These are phyloP conservation scores for Grallaria varia DNA, from an alignment of 2,113 vertebrate genomes.

Conservation along the genomic window DNA sequence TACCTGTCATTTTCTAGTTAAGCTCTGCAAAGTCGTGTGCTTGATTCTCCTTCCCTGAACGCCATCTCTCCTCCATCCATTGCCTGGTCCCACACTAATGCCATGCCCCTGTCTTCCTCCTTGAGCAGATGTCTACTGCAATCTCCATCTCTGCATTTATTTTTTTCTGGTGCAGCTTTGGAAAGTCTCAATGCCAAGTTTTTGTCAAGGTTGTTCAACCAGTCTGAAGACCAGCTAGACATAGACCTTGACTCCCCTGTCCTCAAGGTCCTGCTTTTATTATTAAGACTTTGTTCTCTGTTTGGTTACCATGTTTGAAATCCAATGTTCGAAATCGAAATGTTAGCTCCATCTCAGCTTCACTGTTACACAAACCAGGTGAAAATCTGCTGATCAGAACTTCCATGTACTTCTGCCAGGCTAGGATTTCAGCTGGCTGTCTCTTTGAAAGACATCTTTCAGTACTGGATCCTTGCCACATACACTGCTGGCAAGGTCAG, in stretches of 20 bases:
- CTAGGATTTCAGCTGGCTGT: slow-evolving; percentile 30
- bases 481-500: background rate
- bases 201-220: slow-evolving; percentile 3
- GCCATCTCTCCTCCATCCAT: background rate
- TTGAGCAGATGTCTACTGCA: background rate
- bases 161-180: background rate
- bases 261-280: slow-evolving; percentile 28
- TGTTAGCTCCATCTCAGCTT: background rate
- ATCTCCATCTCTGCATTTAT: background rate
- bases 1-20: background rate
- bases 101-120: background rate
- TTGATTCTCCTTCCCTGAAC: background rate
- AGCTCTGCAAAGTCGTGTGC: background rate
- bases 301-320: slow-evolving; percentile 17
- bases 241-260: background rate
- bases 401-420: background rate
- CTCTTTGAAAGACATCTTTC: background rate
- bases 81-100: background rate
- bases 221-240: background rate
- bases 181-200: background rate
- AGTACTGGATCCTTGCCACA: background rate
- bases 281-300: background rate
- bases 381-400: slow-evolving; percentile 48
- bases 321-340: background rate
- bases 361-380: background rate